Base-by-base conservation (phyloP, 2,113 vertebrate species). In the Turnix velox region DNA sequence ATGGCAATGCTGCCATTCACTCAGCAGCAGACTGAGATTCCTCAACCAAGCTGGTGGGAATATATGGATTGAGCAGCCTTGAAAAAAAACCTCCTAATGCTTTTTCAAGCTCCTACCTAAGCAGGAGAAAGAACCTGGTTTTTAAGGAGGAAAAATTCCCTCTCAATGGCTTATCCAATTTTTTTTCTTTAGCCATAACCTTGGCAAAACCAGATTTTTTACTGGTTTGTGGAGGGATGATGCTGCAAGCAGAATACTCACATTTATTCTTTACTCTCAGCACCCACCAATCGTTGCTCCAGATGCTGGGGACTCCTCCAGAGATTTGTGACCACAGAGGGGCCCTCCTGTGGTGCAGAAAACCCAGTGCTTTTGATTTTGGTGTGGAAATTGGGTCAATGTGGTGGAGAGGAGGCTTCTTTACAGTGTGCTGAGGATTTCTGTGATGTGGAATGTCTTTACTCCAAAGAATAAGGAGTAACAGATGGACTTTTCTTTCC, bases 1-100 rank as follows among this genome's bases (percentile, higher is more conserved):
- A 58, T 90, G 96, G 96, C 95, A 94, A 93, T 72, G 9, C 76
- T 81, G 88, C 54, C 61, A 37, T 91, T 76, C 57, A 6, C 27
- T 71, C 77, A 2, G 42, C 67, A 40, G 42, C 37, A 9, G 75
- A 16, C 22, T 42, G 11, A 5, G 58, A 0, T 22, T 12, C 20
- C 4, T 40, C 6, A 25, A 73, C 45, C 8, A 13, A 27, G 1
- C 40, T 40, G 62, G 12, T 25, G 67, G 37, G 25, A 63, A 17
- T 0, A 6, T 5, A 52, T 12, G 33, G 18, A 39, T 72, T 18
- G 3, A 75, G 33, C 35, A 43, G 42, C 18, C 3, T 5, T 72
- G 30, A 20, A 77, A 90, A 40, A n/a, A n/a, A n/a, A n/a, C n/a
- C 10, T 83, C 37, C 28, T 31, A 2, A 3, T 18, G 48, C 30